phyloP scores from a whole-genome alignment of 2,113 vertebrate species.

The Castor canadensis region DNA sequence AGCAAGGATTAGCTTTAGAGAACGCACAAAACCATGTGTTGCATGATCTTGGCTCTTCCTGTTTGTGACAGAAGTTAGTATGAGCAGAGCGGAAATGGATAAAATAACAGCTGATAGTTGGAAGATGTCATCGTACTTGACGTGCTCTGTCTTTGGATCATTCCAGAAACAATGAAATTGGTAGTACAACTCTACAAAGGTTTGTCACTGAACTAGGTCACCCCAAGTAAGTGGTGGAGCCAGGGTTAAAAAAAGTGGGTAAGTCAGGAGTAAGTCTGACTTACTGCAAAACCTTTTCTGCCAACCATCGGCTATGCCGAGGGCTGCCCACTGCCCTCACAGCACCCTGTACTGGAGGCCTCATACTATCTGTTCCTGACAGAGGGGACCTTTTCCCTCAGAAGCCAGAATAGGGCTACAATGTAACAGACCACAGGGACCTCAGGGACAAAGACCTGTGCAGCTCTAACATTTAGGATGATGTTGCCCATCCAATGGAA shows the following conservation, averaged over 20 bases:
- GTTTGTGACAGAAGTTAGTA: background rate
- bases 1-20: background rate
- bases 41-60: background rate
- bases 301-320: background rate
- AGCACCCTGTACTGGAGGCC: background rate
- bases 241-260: background rate
- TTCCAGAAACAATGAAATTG: background rate
- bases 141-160: background rate
- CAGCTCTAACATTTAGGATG: background rate
- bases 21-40: accelerated
- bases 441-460: background rate
- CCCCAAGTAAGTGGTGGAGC: background rate
- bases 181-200: background rate
- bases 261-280: too few relatives aligned
- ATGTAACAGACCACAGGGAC: background rate
- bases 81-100: accelerated
- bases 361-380: background rate
- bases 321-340: background rate
- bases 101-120: background rate
- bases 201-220: background rate
- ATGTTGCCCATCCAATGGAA: background rate
- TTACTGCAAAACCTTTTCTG: background rate
- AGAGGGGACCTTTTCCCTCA: background rate
- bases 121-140: background rate
- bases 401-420: background rate